phyloP scores from a whole-genome alignment of 2,113 vertebrate species.

The Gadus chalcogrammus region DNA sequence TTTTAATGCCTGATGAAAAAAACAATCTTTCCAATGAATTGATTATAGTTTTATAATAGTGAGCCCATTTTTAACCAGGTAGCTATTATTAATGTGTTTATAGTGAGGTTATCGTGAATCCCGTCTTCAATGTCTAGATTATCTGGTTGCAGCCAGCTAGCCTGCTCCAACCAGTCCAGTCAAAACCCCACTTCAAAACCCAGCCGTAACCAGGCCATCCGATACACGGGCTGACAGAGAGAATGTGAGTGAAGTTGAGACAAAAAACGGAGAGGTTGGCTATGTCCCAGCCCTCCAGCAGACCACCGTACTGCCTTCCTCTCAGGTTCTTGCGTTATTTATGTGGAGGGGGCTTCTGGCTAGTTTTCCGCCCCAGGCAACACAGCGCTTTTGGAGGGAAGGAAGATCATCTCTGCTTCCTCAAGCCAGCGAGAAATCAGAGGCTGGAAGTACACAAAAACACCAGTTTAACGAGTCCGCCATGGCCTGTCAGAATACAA shows the following conservation, averaged over 20 bases:
- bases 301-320: slow-evolving; percentile 67
- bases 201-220: slow-evolving; percentile 56
- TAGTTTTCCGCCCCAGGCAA: slow-evolving; percentile 58
- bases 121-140: slow-evolving; percentile 34
- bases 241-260: slow-evolving; percentile 43
- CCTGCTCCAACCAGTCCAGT: slow-evolving; percentile 51
- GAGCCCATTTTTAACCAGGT: too few relatives aligned
- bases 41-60: too few relatives aligned
- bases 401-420: slow-evolving; percentile 49
- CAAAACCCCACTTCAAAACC: slow-evolving; percentile 42
- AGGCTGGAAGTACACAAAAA: slow-evolving; percentile 60
- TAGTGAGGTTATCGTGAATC: slow-evolving; percentile 45
- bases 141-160: slow-evolving; percentile 43
- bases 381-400: slow-evolving; percentile 46
- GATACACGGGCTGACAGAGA: slow-evolving; percentile 40
- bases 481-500: slow-evolving; percentile 42
- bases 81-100: too few relatives aligned
- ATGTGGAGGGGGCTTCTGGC: slow-evolving; percentile 61
- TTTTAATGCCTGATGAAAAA: neutral
- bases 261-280: slow-evolving; percentile 32
- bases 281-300: slow-evolving; percentile 58
- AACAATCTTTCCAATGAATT: neutral
- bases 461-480: slow-evolving; percentile 44
- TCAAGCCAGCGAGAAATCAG: slow-evolving; percentile 58
- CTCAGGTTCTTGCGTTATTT: slow-evolving; percentile 64